Conservation (phyloP, 2,888 invertebrate species). For the Trileptium ribeirensis region DNA sequence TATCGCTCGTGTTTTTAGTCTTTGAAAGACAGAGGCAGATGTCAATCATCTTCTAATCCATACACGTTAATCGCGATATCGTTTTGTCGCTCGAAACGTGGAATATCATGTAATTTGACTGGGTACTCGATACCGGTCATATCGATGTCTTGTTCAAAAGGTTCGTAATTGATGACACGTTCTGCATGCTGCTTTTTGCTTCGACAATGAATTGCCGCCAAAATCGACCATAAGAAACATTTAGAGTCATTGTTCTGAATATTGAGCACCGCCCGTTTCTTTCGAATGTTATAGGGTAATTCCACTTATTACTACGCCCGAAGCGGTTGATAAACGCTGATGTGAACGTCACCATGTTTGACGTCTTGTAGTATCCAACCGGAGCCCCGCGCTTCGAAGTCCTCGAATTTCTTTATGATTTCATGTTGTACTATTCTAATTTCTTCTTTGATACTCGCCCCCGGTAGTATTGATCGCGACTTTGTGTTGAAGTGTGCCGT, state of each 20-base stretch:
- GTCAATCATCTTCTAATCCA: neutral
- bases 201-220: neutral
- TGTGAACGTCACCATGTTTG: neutral
- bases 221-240: conserved; percentile 6
- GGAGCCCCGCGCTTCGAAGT: neutral
- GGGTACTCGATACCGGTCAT: neutral
- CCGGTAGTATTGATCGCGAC: neutral
- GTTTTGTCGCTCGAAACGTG: conserved; percentile 2
- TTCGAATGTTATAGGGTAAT: neutral
- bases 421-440: neutral
- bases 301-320: neutral
- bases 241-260: neutral
- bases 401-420: neutral
- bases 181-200: neutral
- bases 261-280: neutral
- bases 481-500: neutral
- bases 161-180: neutral
- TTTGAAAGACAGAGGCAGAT: too few species aligned
- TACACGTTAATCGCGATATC: neutral
- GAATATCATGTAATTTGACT: conserved; percentile 8
- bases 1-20: too few species aligned
- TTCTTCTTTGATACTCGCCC: neutral
- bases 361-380: neutral
- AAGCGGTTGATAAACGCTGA: neutral
- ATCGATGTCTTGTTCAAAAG: neutral